Base-by-base conservation (phyloP, 2,113 vertebrate species). In the Nothocercus nigrocapillus region DNA sequence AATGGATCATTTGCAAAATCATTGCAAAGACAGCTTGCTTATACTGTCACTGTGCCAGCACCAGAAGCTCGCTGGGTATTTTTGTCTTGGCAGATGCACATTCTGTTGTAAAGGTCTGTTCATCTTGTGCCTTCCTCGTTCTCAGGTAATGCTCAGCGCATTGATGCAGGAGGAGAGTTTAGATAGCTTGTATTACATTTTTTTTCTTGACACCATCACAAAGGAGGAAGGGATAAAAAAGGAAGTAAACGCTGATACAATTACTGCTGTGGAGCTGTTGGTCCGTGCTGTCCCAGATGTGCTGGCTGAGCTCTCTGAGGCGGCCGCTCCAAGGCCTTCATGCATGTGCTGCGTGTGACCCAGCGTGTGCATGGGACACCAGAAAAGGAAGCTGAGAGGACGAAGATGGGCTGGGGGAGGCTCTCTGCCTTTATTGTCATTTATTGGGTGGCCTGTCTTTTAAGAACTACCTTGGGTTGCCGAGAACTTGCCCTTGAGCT, bases 31-130 rank as follows among this genome's bases (percentile, higher is more conserved):
- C 98, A 98, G 98, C 98, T 98, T 98, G 98, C 96, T 94, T 85
- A 61, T 89, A 91, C 97, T 98, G 98, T 98, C 97, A 97, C 63
- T 0, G 15, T 97, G 98, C 98, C 98, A 98, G 95, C 95, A 84
- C 94, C 98, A 98, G 98, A 98, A 98, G 98, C 97, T 97, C 72
- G 59, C 72, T 73, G 96, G 95, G 97, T 98, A 98, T 98, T 98
- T 98, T 97, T 97, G 98, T 98, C 98, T 98, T 98, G 98, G 98
- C 98, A 98, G 98, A 98, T 98, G 98, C 96, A 98, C 97, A 40
- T 98, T 98, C 98, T 98, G 98, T 98, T 97, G 95, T 92, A 98
- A 98, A 98, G 98, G 97, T 98, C 98, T 98, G 98, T 98, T 98
- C 97, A 89, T 96, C 97, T 94, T 92, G 91, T 96, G 97, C 95